A percentile compares a stretch with the other conserved stretches of the same genome.
phyloP scores from a whole-genome alignment of 1,140 invertebrate species.

The Drosophila paulistorum region DNA sequence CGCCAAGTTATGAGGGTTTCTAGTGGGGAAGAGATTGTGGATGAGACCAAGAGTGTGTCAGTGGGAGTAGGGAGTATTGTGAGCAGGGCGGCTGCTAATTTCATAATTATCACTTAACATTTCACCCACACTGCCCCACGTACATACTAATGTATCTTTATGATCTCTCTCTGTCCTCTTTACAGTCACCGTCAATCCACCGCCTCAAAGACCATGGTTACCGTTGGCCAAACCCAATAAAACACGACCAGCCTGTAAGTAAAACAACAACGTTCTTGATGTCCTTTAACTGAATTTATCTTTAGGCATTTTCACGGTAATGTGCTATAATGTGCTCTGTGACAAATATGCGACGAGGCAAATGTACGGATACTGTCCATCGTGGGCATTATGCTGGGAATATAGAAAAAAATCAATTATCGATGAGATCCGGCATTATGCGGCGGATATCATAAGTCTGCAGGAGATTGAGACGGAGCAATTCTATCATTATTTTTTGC shows the following conservation, averaged over 20 bases:
- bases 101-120: constrained; percentile 47
- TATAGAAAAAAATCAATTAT: constrained; percentile 99
- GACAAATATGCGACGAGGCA: constrained; percentile 99
- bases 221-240: constrained; percentile 93
- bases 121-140: constrained; percentile 30
- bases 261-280: background rate
- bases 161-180: constrained; percentile 83
- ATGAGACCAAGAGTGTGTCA: constrained; percentile 51
- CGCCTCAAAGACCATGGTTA: constrained; percentile 97
- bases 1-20: constrained; percentile 6
- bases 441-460: constrained; percentile 98
- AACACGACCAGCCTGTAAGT: constrained; percentile 94
- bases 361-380: constrained; percentile 98
- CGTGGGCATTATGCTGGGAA: constrained; percentile 99
- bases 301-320: constrained; percentile 97
- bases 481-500: constrained; percentile 98
- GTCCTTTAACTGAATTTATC: constrained; percentile 41
- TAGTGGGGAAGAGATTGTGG: constrained; percentile 13
- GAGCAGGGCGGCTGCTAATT: constrained; percentile 48
- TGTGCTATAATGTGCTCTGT: constrained; percentile 99
- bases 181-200: constrained; percentile 94
- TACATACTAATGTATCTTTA: background rate
- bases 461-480: constrained; percentile 99
- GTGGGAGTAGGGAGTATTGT: constrained; percentile 31
- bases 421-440: constrained; percentile 97